Base-by-base conservation (phyloP, 2,888 invertebrate species). In the Phanerotoma sp. region DNA sequence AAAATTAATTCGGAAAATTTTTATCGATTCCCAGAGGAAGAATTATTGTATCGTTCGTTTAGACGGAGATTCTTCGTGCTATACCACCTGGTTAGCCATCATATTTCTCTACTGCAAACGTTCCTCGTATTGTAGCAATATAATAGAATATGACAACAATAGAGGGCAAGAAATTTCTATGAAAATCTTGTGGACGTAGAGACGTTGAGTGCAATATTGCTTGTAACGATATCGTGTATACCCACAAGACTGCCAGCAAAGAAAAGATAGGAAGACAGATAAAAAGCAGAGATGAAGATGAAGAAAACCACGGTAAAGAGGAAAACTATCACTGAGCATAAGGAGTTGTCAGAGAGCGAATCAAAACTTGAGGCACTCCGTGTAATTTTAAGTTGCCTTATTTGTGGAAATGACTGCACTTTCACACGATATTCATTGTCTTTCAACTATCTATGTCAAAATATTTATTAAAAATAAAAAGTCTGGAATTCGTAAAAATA, bases 181-280 rank as follows among this genome's bases (percentile, higher is more conserved):
- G 51, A 51, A 51, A 51, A 51, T 51, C 37, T 51, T 51, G 28
- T 21, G 10, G 4, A 40, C 25, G 49, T 28, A 49, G 38, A 49
- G 49, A 47, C 47, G 47, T 50, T 50, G 50, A 50, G 42, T 50
- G 40, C 50, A 51, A 51, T 45, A 51, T 51, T 44, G 44, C 28
- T 42, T 51, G 42, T 25, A 25, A 28, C 32, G 21, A 21, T 22
- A 22, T 50, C 42, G 10, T 41, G 20, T n/a, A 49, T 13, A 30
- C 28, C 32, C 45, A 28, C 28, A 45, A 45, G 32, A 28, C 28
- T 28, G 18, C n/a, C n/a, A 30, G 37, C 11, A 10, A 22, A 18
- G 10, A 16, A n/a, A 18, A 22, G 9, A 47, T 33, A 35, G 20
- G 10, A 9, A 46, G 32, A 13, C 10, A 48, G 22, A 25, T n/a